phyloP scores from a whole-genome alignment of 2,113 vertebrate genomes.

The Ammodytes marinus region DNA sequence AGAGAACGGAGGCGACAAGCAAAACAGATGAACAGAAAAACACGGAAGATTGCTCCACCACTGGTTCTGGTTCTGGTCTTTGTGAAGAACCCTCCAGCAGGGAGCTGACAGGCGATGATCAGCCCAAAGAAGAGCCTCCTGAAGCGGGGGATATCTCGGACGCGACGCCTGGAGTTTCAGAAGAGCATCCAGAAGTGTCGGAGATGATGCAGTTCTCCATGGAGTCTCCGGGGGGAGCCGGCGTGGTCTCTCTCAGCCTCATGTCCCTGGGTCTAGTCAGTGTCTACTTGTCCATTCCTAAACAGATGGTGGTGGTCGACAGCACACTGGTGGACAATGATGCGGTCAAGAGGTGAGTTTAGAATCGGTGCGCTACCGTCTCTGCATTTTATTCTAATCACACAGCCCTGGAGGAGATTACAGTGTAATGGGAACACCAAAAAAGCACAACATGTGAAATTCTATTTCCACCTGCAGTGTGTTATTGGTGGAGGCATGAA shows the following conservation, averaged over 20 bases:
- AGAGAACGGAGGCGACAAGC: background rate
- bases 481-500: too few relatives aligned
- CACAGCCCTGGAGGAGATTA: background rate
- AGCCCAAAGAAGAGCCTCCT: background rate
- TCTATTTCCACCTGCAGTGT: background rate
- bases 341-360: slow-evolving; percentile 83
- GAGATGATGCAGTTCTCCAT: slow-evolving; percentile 87
- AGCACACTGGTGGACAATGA: slow-evolving; percentile 92
- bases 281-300: slow-evolving; percentile 90
- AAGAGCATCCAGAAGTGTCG: slow-evolving; percentile 30
- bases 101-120: slow-evolving; percentile 9
- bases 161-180: rapidly evolving
- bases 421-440: too few relatives aligned
- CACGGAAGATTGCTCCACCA: background rate
- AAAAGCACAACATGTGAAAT: too few relatives aligned
- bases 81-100: background rate
- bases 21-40: background rate
- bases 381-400: background rate
- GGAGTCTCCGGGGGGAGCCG: slow-evolving; percentile 91
- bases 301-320: slow-evolving; percentile 96
- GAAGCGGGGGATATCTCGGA: background rate
- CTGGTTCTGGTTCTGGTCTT: background rate
- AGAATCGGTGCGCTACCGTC: background rate
- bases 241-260: slow-evolving; percentile 86
- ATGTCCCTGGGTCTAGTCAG: slow-evolving; percentile 90